These are phyloP conservation scores for Basileuterus tristriatus DNA, from an alignment of 2,797 vertebrate species.

Conservation along the genomic window DNA sequence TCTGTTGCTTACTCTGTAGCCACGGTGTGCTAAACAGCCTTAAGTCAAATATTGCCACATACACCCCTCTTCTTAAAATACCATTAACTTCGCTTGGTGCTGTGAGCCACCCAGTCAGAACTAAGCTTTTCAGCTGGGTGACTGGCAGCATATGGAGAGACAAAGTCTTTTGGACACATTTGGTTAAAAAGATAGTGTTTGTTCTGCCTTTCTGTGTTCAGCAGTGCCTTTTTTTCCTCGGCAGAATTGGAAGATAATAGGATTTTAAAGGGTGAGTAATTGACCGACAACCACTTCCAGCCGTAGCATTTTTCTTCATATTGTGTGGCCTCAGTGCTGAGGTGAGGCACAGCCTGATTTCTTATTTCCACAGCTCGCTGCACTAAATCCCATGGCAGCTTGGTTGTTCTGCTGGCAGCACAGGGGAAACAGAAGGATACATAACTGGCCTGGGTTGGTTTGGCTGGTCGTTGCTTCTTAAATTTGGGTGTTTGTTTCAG, in stretches of 20 bases:
- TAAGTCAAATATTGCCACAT: slow-evolving; percentile 29
- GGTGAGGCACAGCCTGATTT: slow-evolving; percentile 40
- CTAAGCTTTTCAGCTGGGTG: slow-evolving; percentile 24
- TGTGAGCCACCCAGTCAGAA: slow-evolving; percentile 35
- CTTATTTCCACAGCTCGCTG: slow-evolving; percentile 56
- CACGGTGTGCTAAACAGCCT: background rate
- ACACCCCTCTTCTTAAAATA: background rate
- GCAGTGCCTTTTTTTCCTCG: background rate
- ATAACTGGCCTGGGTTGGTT: background rate
- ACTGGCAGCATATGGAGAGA: slow-evolving; percentile 50
- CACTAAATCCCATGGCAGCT: background rate
- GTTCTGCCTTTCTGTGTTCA: slow-evolving; percentile 52
- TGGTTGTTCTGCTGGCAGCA: background rate
- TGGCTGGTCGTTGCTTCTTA: background rate
- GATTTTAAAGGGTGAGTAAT: slow-evolving; percentile 69
- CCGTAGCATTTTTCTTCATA: slow-evolving; percentile 54
- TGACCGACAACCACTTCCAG: slow-evolving; percentile 56
- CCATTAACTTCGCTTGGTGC: background rate
- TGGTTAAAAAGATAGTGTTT: slow-evolving; percentile 54
- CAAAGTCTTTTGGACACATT: slow-evolving; percentile 44
- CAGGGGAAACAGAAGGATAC: background rate
- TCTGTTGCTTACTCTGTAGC: slow-evolving; percentile 12
- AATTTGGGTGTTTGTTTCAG: background rate
- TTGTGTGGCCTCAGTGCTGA: slow-evolving; percentile 39
- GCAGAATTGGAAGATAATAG: slow-evolving; percentile 65